Conservation (phyloP, 2,797 vertebrate species). For the Tokudaia muenninki region DNA sequence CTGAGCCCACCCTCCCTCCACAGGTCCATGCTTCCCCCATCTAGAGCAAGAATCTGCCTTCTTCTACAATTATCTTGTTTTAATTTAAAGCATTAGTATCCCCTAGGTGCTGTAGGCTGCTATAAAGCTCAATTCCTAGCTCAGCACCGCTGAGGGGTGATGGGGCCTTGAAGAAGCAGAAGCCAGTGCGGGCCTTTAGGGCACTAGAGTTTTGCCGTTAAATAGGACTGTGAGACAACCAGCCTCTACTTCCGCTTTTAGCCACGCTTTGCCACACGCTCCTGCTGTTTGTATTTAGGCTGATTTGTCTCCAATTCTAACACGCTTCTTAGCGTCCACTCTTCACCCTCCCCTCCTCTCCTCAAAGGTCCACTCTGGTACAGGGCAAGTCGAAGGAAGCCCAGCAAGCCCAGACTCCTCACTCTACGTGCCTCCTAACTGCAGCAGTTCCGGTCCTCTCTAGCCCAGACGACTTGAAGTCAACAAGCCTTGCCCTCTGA, state of each 20-base stretch:
- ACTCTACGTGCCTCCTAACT: background rate
- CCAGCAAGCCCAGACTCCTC: background rate
- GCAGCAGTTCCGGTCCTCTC: background rate
- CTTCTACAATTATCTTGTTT: slow-evolving; percentile 6
- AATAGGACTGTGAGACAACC: background rate
- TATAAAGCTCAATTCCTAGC: background rate
- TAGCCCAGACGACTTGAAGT: background rate
- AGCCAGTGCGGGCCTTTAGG: background rate
- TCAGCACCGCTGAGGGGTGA: background rate
- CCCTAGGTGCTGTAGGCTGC: background rate
- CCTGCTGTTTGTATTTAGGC: background rate
- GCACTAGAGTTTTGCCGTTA: background rate
- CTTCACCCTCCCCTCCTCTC: background rate
- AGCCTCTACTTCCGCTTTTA: background rate
- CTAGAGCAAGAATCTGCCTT: background rate
- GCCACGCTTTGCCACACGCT: background rate
- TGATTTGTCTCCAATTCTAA: background rate
- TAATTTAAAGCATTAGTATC: background rate
- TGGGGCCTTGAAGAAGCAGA: background rate
- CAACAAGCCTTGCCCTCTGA: background rate
- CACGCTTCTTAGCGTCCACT: background rate
- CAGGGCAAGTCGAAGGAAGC: background rate
- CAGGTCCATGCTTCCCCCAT: background rate
- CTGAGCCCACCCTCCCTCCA: background rate
- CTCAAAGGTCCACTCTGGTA: background rate